These are phyloP conservation scores for Eumaeus atala DNA, from an alignment of 1,140 invertebrate species.

Conservation along the genomic window DNA sequence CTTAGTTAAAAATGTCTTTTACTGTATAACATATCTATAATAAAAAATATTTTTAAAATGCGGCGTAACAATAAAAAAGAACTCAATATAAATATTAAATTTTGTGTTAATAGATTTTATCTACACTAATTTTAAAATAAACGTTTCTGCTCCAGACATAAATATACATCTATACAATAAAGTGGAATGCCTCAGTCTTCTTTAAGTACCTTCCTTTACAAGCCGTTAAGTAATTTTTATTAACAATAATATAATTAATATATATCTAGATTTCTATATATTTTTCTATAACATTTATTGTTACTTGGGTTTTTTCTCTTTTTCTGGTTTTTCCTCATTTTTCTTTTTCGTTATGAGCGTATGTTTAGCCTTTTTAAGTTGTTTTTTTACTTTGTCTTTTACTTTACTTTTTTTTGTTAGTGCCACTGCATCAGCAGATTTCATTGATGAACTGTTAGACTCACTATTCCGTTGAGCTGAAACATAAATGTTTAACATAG, in stretches of 20 bases:
- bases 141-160: neutral
- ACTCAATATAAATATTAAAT: too few species aligned
- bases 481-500: constrained; percentile 27
- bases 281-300: neutral
- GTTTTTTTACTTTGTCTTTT: constrained; percentile 67
- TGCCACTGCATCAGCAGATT: constrained; percentile 47
- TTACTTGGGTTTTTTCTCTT: constrained; percentile 54
- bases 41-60: too few species aligned
- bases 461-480: constrained; percentile 65
- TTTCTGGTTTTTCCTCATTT: constrained; percentile 56
- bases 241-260: constrained; percentile 5
- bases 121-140: too few species aligned
- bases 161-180: constrained; percentile 11
- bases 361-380: constrained; percentile 65
- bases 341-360: constrained; percentile 61
- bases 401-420: constrained; percentile 63
- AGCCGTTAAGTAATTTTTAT: neutral
- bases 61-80: too few species aligned
- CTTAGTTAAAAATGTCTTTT: too few species aligned
- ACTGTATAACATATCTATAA: too few species aligned
- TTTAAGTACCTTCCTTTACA: constrained; percentile 41
- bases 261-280: neutral
- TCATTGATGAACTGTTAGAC: constrained; percentile 61
- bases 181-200: constrained; percentile 66
- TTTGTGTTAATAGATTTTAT: too few species aligned